A percentile compares a stretch with the other conserved stretches of the same genome.
Conservation (phyloP, 1,140 invertebrate species). For the Drosophila obscura region DNA sequence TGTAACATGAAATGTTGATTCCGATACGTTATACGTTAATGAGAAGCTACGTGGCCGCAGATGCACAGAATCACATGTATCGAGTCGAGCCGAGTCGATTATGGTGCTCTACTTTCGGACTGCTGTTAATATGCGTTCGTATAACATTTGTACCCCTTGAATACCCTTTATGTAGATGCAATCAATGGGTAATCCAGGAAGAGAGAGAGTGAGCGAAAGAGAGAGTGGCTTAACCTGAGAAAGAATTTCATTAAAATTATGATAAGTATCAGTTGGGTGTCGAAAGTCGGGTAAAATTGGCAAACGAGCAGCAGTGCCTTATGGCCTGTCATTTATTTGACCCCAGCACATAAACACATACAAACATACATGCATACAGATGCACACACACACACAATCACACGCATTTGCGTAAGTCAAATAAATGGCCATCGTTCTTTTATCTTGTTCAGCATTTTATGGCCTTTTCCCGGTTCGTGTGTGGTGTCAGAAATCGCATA, state of each 20-base stretch:
- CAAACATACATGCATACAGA: background rate
- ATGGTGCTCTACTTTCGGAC: too few species aligned
- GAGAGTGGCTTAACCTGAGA: background rate
- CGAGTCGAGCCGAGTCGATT: background rate
- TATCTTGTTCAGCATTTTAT: slow-evolving; percentile 67
- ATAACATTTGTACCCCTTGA: too few species aligned
- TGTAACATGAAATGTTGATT: slow-evolving; percentile 65
- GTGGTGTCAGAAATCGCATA: slow-evolving; percentile 73
- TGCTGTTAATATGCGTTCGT: background rate
- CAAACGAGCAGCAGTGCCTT: slow-evolving; percentile 34
- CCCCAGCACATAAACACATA: slow-evolving; percentile 25
- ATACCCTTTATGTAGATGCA: background rate
- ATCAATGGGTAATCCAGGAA: too few species aligned
- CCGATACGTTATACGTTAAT: slow-evolving; percentile 56
- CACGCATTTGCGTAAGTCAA: slow-evolving; percentile 73
- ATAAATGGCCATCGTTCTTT: slow-evolving; percentile 74
- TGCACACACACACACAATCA: background rate
- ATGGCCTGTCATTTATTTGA: slow-evolving; percentile 75
- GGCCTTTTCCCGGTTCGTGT: slow-evolving; percentile 14
- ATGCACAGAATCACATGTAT: too few species aligned
- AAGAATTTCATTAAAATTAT: slow-evolving; percentile 33
- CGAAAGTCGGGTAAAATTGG: slow-evolving; percentile 2
- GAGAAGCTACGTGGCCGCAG: slow-evolving; percentile 13
- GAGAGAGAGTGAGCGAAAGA: too few species aligned
- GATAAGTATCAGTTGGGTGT: background rate